Conservation (phyloP, 2,797 vertebrate species). For the Acanthis flammea region DNA sequence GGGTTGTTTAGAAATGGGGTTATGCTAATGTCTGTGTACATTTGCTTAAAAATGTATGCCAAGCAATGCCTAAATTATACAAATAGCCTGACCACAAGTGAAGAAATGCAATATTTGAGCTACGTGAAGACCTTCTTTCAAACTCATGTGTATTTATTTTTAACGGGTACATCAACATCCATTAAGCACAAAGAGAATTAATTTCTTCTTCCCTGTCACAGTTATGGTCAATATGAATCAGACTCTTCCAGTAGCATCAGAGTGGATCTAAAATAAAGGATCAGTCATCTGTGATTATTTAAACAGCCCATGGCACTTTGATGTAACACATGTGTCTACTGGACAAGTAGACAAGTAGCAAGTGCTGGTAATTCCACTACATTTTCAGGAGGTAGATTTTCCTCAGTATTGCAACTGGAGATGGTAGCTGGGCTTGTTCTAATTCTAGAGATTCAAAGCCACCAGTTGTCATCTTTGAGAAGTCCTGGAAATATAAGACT, state of each 20-base stretch:
- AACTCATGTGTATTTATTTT: background rate
- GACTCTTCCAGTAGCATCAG: background rate
- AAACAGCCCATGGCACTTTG: background rate
- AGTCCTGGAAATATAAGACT: background rate
- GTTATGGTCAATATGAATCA: background rate
- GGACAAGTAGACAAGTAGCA: background rate
- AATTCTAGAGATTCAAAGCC: background rate
- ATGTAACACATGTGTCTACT: background rate
- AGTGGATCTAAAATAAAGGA: background rate
- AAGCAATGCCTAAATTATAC: slow-evolving; percentile 22
- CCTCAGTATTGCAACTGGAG: background rate
- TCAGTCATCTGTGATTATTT: background rate
- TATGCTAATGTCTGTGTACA: background rate
- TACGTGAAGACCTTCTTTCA: background rate
- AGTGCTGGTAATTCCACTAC: background rate
- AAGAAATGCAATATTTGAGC: slow-evolving; percentile 13
- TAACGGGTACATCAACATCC: background rate
- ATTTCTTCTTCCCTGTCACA: background rate
- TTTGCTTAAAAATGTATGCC: background rate
- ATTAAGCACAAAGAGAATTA: background rate
- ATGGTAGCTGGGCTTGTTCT: background rate
- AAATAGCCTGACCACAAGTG: background rate
- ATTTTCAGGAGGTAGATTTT: background rate
- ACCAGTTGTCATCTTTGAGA: background rate
- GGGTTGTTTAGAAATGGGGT: background rate